These are phyloP conservation scores for Nematostella vectensis DNA, from an alignment of 92 coral and sea anemone species.

Conservation along the genomic window DNA sequence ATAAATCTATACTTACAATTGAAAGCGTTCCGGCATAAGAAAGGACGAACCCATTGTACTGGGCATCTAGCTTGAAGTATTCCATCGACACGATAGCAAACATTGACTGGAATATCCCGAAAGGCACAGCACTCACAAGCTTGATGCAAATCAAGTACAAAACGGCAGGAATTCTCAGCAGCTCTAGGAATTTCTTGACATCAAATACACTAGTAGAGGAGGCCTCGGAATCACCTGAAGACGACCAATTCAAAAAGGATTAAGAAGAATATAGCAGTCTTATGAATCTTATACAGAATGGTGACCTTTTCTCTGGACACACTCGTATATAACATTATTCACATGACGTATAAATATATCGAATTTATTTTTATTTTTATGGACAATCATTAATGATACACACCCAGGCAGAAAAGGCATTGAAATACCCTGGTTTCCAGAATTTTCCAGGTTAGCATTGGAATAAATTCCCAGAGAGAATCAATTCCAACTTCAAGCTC, in stretches of 20 bases:
- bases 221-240: slow-evolving; percentile 14
- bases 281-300: no score
- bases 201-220: slow-evolving; percentile 51
- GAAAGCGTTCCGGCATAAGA: slow-evolving; percentile 86
- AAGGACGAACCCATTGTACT: slow-evolving; percentile 87
- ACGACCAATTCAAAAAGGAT: neutral
- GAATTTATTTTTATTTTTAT: no score
- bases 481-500: no score
- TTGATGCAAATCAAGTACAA: slow-evolving; percentile 61
- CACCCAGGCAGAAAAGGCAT: no score
- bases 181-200: slow-evolving; percentile 50
- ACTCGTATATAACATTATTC: no score
- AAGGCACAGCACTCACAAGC: slow-evolving; percentile 71
- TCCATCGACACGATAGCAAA: slow-evolving; percentile 87
- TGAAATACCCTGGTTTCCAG: no score
- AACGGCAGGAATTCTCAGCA: slow-evolving; percentile 59
- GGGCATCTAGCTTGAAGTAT: slow-evolving; percentile 82
- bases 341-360: no score
- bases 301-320: no score
- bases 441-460: no score
- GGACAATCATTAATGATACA: no score
- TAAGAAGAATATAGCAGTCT: no score
- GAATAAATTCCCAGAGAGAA: no score
- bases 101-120: slow-evolving; percentile 96
- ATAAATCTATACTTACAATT: slow-evolving; percentile 98